phyloP scores from a whole-genome alignment of 1,140 invertebrate species.

The Proales similis region DNA sequence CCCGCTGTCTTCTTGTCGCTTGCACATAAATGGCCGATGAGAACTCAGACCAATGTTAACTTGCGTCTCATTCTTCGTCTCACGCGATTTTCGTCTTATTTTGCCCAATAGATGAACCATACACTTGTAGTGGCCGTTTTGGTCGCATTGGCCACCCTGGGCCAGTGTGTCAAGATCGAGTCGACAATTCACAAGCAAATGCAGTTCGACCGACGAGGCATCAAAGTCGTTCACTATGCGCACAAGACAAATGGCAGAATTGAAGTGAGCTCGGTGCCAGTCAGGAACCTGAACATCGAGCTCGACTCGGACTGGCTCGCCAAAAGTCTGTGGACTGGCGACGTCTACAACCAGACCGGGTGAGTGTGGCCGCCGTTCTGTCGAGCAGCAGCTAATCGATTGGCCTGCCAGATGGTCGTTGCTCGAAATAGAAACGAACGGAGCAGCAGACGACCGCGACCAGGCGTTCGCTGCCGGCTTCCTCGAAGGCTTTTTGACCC shows the following conservation, averaged over 20 bases:
- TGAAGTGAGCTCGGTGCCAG: neutral
- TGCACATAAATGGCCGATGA: too few relatives aligned
- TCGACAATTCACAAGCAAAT: too few relatives aligned
- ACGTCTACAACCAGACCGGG: conserved; percentile 26
- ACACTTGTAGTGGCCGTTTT: too few relatives aligned
- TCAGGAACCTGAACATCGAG: conserved; percentile 35
- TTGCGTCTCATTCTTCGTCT: too few relatives aligned
- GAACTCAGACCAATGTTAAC: too few relatives aligned
- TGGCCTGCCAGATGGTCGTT: conserved; percentile 46
- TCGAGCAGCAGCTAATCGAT: neutral
- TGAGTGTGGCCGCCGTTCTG: neutral
- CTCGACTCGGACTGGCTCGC: conserved; percentile 15
- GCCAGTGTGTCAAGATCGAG: too few relatives aligned
- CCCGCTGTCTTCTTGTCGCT: too few relatives aligned
- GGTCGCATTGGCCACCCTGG: too few relatives aligned
- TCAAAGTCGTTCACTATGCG: too few relatives aligned
- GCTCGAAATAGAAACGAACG: conserved; percentile 44
- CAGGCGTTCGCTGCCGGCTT: conserved; percentile 82
- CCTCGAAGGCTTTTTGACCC: conserved; percentile 62
- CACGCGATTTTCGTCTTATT: too few relatives aligned
- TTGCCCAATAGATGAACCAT: too few relatives aligned
- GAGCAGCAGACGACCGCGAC: conserved; percentile 54
- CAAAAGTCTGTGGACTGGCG: conserved; percentile 19
- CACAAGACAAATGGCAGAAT: conserved; percentile 13
- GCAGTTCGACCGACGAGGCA: too few relatives aligned